A percentile compares a stretch with the other conserved stretches of the same genome.
These are phyloP conservation scores for Nasonia oneida DNA, from an alignment of 2,888 invertebrate species.

Conservation along the genomic window DNA sequence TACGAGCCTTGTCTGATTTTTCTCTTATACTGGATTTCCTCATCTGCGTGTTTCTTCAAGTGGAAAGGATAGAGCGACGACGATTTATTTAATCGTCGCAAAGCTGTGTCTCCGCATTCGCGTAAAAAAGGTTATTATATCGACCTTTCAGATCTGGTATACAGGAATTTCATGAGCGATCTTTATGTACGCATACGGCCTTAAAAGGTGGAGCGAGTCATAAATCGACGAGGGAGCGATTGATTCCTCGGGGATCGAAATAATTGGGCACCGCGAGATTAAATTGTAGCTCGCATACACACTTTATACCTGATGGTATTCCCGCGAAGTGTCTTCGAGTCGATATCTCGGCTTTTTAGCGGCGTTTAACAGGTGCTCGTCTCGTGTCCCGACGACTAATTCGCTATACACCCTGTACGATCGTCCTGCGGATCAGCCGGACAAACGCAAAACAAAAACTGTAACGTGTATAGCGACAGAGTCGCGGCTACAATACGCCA, in stretches of 20 bases:
- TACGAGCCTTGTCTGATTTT: not conserved
- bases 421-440: not conserved
- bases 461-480: too few species aligned
- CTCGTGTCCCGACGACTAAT: not conserved
- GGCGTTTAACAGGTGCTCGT: not conserved
- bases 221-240: not conserved
- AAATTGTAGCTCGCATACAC: not conserved
- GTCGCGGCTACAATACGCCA: not conserved
- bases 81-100: not conserved
- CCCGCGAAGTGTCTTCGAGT: not conserved
- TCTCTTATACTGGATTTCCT: not conserved
- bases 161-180: not conserved
- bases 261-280: not conserved
- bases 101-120: not conserved
- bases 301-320: not conserved
- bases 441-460: not conserved
- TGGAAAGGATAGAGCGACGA: not conserved
- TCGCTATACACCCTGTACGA: not conserved
- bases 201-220: not conserved
- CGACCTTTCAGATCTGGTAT: not conserved
- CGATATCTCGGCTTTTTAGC: not conserved
- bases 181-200: not conserved
- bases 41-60: not conserved
- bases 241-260: conserved; percentile 4
- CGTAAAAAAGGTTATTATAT: not conserved